A percentile compares a stretch with the other conserved stretches of the same genome.
Conservation (phyloP, 1,140 invertebrate genomes). For the Drosophila neocordata region DNA sequence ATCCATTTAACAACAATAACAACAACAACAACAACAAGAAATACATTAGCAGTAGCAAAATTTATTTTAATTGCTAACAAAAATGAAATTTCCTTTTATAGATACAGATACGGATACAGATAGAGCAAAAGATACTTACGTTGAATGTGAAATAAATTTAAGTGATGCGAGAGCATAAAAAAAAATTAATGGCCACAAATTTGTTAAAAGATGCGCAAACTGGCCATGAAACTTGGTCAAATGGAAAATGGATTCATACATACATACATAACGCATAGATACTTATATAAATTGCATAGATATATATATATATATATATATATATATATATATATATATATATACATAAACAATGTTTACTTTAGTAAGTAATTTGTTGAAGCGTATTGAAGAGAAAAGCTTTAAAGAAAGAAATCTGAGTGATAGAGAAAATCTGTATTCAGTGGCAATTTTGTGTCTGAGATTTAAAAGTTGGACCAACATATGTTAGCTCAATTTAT, state of each 20-base stretch:
- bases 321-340: too few relatives aligned
- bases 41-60: neutral
- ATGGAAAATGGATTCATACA: neutral
- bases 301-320: too few relatives aligned
- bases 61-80: slow-evolving; percentile 68
- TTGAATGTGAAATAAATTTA: slow-evolving; percentile 38
- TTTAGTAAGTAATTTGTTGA: too few relatives aligned
- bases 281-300: too few relatives aligned
- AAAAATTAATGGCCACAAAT: slow-evolving; percentile 63
- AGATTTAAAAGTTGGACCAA: too few relatives aligned
- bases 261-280: neutral
- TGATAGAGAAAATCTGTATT: too few relatives aligned
- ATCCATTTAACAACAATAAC: neutral
- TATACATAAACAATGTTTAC: too few relatives aligned
- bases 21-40: slow-evolving; percentile 51
- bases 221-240: slow-evolving; percentile 51
- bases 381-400: too few relatives aligned
- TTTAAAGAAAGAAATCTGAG: too few relatives aligned
- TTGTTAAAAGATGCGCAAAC: slow-evolving; percentile 66
- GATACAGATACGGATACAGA: slow-evolving; percentile 18
- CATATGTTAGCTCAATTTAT: too few relatives aligned
- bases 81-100: slow-evolving; percentile 41
- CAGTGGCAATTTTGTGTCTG: too few relatives aligned
- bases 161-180: slow-evolving; percentile 62
- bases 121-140: slow-evolving; percentile 26